Evolutionary conservation across 2,113 vertebrate genomes (phyloP).

Genomic region (Pyxicephalus adspersus): DNA sequence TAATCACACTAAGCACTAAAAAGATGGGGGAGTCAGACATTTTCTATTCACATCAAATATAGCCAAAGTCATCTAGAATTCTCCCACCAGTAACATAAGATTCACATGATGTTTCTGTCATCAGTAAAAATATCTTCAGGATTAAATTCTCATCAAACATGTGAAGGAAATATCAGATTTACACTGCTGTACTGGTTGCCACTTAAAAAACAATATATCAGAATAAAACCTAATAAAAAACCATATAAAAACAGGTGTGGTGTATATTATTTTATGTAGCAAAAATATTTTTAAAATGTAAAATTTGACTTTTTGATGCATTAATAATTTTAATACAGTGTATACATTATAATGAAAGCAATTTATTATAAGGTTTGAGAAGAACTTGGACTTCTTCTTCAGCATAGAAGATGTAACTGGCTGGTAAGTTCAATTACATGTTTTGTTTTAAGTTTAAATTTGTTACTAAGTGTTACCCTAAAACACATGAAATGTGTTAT

Average conservation of each 20-base stretch:
- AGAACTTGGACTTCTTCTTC: too few relatives aligned
- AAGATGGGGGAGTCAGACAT: neutral
- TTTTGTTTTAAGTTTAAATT: too few relatives aligned
- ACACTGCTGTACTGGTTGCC: slow-evolving; percentile 14
- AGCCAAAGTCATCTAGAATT: slow-evolving; percentile 22
- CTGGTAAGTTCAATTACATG: too few relatives aligned
- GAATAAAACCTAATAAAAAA: neutral
- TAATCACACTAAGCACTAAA: neutral
- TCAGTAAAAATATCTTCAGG: slow-evolving; percentile 35
- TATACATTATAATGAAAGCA: too few relatives aligned
- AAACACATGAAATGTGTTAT: too few relatives aligned
- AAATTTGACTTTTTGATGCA: neutral
- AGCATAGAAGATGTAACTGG: too few relatives aligned
- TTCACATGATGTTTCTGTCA: slow-evolving; percentile 34
- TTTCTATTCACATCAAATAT: neutral
- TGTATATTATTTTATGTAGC: neutral
- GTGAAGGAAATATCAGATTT: slow-evolving; percentile 24
- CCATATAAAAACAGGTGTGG: neutral
- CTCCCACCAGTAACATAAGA: neutral
- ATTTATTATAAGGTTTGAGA: too few relatives aligned
- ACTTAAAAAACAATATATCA: neutral
- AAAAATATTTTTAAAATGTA: too few relatives aligned
- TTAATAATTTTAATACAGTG: too few relatives aligned
- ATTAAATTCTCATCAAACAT: slow-evolving; percentile 39
- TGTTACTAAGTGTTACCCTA: too few relatives aligned